phyloP scores from a whole-genome alignment of 2,888 invertebrate genomes.

The Axea sp. region DNA sequence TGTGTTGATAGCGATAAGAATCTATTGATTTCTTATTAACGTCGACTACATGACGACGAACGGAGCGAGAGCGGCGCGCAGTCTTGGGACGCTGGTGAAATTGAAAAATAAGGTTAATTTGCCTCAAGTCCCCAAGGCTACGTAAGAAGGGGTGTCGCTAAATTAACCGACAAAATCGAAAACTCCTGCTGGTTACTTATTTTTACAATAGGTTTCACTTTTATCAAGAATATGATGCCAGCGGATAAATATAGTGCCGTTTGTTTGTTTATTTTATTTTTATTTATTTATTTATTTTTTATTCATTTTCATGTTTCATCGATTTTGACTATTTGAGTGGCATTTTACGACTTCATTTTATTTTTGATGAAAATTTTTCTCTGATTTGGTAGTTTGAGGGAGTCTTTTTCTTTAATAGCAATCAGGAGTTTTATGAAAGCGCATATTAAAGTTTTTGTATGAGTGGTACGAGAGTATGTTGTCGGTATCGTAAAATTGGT shows the following conservation, averaged over 20 bases:
- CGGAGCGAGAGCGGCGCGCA: constrained; percentile 18
- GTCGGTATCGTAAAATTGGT: too few relatives aligned
- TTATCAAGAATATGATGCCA: constrained; percentile 11
- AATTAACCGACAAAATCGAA: constrained; percentile 62
- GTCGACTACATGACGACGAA: constrained; percentile 53
- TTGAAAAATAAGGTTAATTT: constrained; percentile 70
- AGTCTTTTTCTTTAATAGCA: too few relatives aligned
- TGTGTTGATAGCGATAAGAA: constrained; percentile 58
- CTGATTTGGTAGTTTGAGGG: too few relatives aligned
- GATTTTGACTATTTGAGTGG: too few relatives aligned
- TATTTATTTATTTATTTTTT: background rate
- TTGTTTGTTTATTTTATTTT: background rate
- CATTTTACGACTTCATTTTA: too few relatives aligned
- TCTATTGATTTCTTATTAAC: constrained; percentile 71
- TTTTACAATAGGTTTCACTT: constrained; percentile 40
- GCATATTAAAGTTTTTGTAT: too few relatives aligned
- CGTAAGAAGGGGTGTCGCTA: constrained; percentile 53
- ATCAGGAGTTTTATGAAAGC: too few relatives aligned
- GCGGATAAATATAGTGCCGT: constrained; percentile 14
- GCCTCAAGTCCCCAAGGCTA: constrained; percentile 50
- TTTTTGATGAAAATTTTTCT: too few relatives aligned
- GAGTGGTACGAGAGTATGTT: too few relatives aligned
- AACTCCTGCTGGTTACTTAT: constrained; percentile 45
- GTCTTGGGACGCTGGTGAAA: constrained; percentile 57
- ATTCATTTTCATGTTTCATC: background rate